phyloP scores from a whole-genome alignment of 2,888 invertebrate species.

The Drosophila neonasuta region DNA sequence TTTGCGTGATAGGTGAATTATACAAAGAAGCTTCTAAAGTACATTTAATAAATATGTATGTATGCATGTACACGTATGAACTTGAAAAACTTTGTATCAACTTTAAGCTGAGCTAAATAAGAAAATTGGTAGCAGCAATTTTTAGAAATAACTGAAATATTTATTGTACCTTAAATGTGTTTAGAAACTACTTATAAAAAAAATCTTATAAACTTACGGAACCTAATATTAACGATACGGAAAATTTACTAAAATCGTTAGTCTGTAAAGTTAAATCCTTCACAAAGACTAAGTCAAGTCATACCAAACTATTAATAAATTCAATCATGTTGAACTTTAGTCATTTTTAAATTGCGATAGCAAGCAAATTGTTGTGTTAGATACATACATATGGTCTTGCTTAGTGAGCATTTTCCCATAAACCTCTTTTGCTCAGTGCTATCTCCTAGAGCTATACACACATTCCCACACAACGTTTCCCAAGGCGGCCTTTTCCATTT shows the following conservation, averaged over 20 bases:
- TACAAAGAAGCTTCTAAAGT: slow-evolving; percentile 67
- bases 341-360: slow-evolving; percentile 56
- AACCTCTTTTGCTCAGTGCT: slow-evolving; percentile 71
- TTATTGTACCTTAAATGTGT: slow-evolving; percentile 76
- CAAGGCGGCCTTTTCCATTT: slow-evolving; percentile 67
- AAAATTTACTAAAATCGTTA: slow-evolving; percentile 68
- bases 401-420: slow-evolving; percentile 44
- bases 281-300: slow-evolving; percentile 53
- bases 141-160: slow-evolving; percentile 75
- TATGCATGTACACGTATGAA: not conserved
- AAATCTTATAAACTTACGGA: slow-evolving; percentile 63
- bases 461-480: slow-evolving; percentile 28
- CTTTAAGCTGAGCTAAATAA: slow-evolving; percentile 76
- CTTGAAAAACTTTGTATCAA: slow-evolving; percentile 72
- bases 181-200: slow-evolving; percentile 64
- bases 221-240: slow-evolving; percentile 52
- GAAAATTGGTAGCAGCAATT: slow-evolving; percentile 72
- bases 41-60: slow-evolving; percentile 53
- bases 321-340: slow-evolving; percentile 57
- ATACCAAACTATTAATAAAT: slow-evolving; percentile 30
- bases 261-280: slow-evolving; percentile 69
- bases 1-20: slow-evolving; percentile 82
- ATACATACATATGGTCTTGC: slow-evolving; percentile 43
- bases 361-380: slow-evolving; percentile 58
- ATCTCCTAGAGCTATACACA: slow-evolving; percentile 63